These are phyloP conservation scores for Papilio machaon DNA, from an alignment of 1,140 invertebrate species.

Conservation along the genomic window DNA sequence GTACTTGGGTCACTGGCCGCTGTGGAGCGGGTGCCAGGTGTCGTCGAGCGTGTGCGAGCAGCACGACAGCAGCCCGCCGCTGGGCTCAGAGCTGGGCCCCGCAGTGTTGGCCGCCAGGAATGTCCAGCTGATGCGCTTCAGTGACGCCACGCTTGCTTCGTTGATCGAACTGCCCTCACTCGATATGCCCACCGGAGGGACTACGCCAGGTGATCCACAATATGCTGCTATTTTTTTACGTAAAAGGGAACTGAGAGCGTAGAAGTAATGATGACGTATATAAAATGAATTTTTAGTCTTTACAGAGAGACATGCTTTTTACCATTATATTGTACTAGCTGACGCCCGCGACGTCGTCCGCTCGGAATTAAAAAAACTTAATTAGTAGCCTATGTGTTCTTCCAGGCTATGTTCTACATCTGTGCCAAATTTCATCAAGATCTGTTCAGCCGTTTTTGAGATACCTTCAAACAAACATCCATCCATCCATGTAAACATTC, in stretches of 20 bases:
- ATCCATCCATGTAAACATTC: too few relatives aligned
- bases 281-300: too few relatives aligned
- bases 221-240: background rate
- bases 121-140: constrained; percentile 94
- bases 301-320: too few relatives aligned
- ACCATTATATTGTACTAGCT: too few relatives aligned
- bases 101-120: constrained; percentile 94
- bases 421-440: too few relatives aligned
- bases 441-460: too few relatives aligned
- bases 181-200: constrained; percentile 91
- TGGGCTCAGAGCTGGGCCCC: constrained; percentile 88
- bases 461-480: too few relatives aligned
- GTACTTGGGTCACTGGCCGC: constrained; percentile 96
- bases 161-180: constrained; percentile 95
- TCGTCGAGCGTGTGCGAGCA: constrained; percentile 95
- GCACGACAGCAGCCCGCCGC: constrained; percentile 90
- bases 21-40: constrained; percentile 82
- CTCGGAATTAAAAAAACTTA: too few relatives aligned
- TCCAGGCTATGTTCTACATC: too few relatives aligned
- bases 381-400: too few relatives aligned
- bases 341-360: too few relatives aligned
- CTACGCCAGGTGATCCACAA: constrained; percentile 85
- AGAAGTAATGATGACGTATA: background rate
- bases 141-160: constrained; percentile 92
- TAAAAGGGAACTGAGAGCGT: background rate